Percentiles rank a stretch among this genome's conserved stretches.
Conservation (phyloP, 2,888 invertebrate genomes). For the Oligia latruncula region DNA sequence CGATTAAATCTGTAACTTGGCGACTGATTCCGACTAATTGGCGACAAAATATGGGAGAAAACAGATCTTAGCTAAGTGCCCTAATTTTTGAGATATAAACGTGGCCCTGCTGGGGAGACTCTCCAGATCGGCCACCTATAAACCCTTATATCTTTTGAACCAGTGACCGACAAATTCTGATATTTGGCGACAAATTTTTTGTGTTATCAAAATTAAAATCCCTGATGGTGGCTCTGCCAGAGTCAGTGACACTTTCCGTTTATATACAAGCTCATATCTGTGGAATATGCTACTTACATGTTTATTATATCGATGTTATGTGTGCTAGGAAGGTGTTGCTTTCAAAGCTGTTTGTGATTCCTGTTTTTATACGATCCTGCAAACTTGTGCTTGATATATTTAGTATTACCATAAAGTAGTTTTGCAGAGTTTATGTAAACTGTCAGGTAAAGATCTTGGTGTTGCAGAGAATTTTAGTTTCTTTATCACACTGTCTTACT, state of each 20-base stretch:
- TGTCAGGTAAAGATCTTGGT: conserved; percentile 32
- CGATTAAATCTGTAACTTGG: no score
- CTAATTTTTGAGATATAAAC: no score
- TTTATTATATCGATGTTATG: conserved; percentile 69
- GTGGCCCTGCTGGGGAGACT: no score
- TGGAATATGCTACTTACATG: conserved; percentile 51
- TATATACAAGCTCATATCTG: conserved; percentile 57
- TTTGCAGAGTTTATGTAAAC: conserved; percentile 33
- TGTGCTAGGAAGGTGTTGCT: conserved; percentile 74
- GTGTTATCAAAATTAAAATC: no score
- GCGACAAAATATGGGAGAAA: no score
- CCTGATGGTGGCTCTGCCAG: no score
- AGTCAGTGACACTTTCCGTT: conserved; percentile 35
- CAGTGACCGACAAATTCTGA: no score
- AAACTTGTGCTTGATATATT: conserved; percentile 35
- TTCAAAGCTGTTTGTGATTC: conserved; percentile 67
- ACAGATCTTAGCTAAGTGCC: no score
- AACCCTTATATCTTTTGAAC: no score
- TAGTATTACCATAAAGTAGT: conserved; percentile 9
- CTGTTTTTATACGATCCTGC: conserved; percentile 68
- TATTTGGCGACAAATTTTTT: no score
- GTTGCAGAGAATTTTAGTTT: conserved; percentile 3
- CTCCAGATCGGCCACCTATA: no score
- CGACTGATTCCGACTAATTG: no score
- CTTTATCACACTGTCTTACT: background rate